A percentile compares a stretch with the other conserved stretches of the same genome.
Evolutionary conservation across 64 coral and sea anemone species (phyloP).

Genomic region (Stichodactyla mertensii): DNA sequence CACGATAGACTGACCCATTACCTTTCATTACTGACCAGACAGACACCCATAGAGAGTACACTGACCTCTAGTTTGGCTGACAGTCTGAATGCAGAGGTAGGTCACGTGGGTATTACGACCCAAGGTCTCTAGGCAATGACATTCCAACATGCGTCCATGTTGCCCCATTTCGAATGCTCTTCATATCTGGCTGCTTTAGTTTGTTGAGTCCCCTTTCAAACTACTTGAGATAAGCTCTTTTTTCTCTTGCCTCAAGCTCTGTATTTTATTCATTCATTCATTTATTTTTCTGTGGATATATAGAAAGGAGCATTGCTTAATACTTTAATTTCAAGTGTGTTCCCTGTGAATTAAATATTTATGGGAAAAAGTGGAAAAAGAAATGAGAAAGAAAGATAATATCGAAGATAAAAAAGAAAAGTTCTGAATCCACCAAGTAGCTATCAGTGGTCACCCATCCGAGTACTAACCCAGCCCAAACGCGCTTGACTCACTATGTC

Average conservation of each 20-base stretch:
- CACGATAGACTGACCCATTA: slow-evolving; percentile 92
- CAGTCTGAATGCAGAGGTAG: slow-evolving; percentile 95
- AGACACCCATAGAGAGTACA: slow-evolving; percentile 93
- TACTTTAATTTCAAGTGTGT: no score
- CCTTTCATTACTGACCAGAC: slow-evolving; percentile 77
- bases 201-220: background rate
- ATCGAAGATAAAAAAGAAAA: no score
- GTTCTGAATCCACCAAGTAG: no score
- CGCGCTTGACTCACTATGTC: no score
- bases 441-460: no score
- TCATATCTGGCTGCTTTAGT: background rate
- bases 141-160: background rate
- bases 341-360: no score
- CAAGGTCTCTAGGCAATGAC: background rate
- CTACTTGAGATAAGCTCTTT: background rate
- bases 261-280: no score
- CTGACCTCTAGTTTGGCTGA: slow-evolving; percentile 81
- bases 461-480: no score
- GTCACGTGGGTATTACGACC: background rate
- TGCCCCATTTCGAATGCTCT: background rate
- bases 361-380: no score
- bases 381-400: no score
- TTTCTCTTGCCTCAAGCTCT: background rate
- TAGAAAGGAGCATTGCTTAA: no score
- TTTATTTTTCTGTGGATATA: no score